Evolutionary conservation across 2,113 vertebrate species (phyloP).

Genomic region (Saccopteryx bilineata): DNA sequence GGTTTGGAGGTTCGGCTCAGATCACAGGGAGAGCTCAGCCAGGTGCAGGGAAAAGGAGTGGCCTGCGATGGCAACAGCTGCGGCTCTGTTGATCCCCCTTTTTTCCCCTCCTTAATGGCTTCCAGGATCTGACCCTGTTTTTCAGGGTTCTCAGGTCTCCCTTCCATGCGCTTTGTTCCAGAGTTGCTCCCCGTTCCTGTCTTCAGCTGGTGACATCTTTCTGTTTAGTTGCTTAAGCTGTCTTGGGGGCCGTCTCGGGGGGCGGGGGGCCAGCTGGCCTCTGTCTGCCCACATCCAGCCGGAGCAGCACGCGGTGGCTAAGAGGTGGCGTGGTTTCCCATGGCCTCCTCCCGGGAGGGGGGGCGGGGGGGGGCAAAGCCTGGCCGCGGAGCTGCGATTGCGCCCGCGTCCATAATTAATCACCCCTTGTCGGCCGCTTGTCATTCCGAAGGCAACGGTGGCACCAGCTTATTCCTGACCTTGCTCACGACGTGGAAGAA

Average conservation of each 20-base stretch:
- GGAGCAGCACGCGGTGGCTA: accelerated
- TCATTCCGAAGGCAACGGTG: neutral
- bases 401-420: accelerated
- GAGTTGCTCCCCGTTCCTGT: accelerated
- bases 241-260: neutral
- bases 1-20: neutral
- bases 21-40: accelerated
- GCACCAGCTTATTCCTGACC: conserved; percentile 24
- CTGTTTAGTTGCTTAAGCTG: neutral
- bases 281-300: neutral
- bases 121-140: neutral
- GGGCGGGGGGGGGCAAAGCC: neutral
- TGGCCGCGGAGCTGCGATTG: accelerated
- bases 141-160: neutral
- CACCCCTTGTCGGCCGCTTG: neutral
- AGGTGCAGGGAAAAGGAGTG: neutral
- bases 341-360: too few relatives aligned
- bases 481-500: neutral
- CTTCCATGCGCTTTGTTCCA: accelerated
- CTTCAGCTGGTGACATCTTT: accelerated
- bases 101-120: accelerated
- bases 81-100: neutral
- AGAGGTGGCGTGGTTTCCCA: neutral
- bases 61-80: accelerated
- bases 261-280: accelerated